Evolutionary conservation across 1,140 invertebrate genomes (phyloP).

Genomic region (Panagrolaimus sp.): DNA sequence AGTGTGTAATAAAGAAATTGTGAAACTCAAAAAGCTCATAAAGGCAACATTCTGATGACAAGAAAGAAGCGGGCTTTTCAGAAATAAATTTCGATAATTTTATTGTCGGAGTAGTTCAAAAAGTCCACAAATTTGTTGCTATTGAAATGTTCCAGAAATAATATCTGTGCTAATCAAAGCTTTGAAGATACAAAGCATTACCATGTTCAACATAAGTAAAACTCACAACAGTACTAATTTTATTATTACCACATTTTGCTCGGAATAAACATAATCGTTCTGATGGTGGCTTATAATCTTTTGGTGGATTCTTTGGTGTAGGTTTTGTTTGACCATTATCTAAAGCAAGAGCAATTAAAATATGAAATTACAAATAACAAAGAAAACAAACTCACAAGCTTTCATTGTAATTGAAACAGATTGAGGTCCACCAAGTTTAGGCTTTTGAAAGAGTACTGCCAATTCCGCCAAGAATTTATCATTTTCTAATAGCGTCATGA

Average conservation of each 20-base stretch:
- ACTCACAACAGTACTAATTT: conserved; percentile 11
- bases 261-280: conserved; percentile 10
- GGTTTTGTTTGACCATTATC: conserved; percentile 12
- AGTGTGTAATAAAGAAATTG: background rate
- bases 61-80: too few relatives aligned
- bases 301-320: background rate
- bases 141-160: too few relatives aligned
- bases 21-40: background rate
- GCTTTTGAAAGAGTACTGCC: background rate
- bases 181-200: too few relatives aligned
- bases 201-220: too few relatives aligned
- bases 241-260: background rate
- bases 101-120: too few relatives aligned
- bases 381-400: conserved; percentile 7
- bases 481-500: conserved; percentile 10
- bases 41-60: too few relatives aligned
- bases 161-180: too few relatives aligned
- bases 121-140: too few relatives aligned
- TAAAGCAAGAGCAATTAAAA: background rate
- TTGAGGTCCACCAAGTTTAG: conserved; percentile 8
- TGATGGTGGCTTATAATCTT: background rate
- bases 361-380: background rate
- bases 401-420: conserved; percentile 13
- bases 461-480: conserved; percentile 1
- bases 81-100: too few relatives aligned